These are phyloP conservation scores for Callyntrura guangdongensis DNA, from an alignment of 2,888 invertebrate genomes.

Conservation along the genomic window DNA sequence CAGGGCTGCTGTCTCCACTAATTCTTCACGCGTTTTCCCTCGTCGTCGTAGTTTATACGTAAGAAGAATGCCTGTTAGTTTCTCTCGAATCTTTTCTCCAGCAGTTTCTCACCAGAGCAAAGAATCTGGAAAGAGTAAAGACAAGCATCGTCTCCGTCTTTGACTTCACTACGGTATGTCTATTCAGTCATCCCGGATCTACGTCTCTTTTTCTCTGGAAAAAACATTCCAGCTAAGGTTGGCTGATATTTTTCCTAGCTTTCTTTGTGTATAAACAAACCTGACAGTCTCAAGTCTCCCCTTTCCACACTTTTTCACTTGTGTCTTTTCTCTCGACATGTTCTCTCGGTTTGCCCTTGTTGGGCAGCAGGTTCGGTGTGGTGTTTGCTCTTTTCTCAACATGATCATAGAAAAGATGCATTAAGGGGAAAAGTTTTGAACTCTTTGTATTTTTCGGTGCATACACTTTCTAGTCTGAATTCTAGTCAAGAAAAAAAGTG, in stretches of 20 bases:
- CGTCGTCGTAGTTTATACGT: constrained; percentile 52
- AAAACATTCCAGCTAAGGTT: constrained; percentile 37
- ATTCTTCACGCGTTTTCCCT: constrained; percentile 67
- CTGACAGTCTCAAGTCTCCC: constrained; percentile 79
- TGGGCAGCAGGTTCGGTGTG: background rate
- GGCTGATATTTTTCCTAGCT: constrained; percentile 56
- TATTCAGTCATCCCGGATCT: constrained; percentile 77
- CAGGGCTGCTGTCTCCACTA: constrained; percentile 67
- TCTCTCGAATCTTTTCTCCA: constrained; percentile 77
- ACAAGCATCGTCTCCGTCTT: constrained; percentile 80
- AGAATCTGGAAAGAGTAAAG: constrained; percentile 79
- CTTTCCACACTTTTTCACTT: constrained; percentile 55
- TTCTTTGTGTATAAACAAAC: constrained; percentile 48
- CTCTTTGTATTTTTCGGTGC: background rate
- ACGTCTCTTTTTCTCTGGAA: constrained; percentile 70
- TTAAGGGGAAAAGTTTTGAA: background rate
- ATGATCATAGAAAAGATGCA: background rate
- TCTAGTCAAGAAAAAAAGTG: constrained; percentile 67
- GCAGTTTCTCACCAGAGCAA: constrained; percentile 72
- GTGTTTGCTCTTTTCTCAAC: background rate
- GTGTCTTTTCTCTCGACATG: background rate
- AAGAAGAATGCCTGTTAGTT: constrained; percentile 71
- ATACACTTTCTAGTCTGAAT: constrained; percentile 31
- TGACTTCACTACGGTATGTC: constrained; percentile 81
- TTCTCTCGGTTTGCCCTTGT: constrained; percentile 59